Base-by-base conservation (phyloP, 2,888 invertebrate species). In the Drosophila recens region DNA sequence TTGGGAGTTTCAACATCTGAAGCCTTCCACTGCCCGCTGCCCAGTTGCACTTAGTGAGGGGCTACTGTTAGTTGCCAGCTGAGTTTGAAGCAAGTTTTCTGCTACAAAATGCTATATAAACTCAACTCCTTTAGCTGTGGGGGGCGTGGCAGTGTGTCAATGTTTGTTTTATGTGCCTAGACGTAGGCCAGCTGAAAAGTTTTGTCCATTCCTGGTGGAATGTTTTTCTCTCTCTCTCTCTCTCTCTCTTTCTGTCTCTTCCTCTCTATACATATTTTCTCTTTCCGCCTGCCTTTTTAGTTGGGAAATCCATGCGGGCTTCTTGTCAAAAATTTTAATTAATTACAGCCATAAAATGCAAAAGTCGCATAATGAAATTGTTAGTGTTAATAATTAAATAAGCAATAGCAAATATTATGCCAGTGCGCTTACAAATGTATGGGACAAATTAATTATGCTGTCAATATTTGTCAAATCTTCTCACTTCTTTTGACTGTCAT, bases 111-210 rank as follows among this genome's bases (percentile, higher is more conserved):
- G 49, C 75, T 57, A 40, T 64, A 57, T 64, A 64, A 67, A 81
- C 75, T 79, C 59, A 46, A 48, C 65, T 80, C 70, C 68, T 70
- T 79, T 58, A 49, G 75, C 52, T 46, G 52, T 6, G 72, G 78
- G 78, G 79, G 89, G 83, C 71, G 79, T 79, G 85, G 89, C 87
- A 68, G 72, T 89, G 70, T 90, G 89, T 89, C 90, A 91, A 91
- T 91, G 90, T 91, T 91, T 91, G 80, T 77, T 90, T 91, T 91
- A 86, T 90, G 78, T 82, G 82, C 87, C 84, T 63, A 70, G 78
- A 52, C 76, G 42, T 52, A 58, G 78, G 46, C 64, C 49, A 79
- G 76, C 59, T 68, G 67, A 52, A 88, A 87, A 82, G 49, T 80
- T 64, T 45, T 51, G 54, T 40, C 45, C 66, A 67, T 30, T 46